Evolutionary conservation across 1,140 invertebrate genomes (phyloP), one percentile per base, ranked within the genome.

Genomic region (Helicorthomorpha holstii): DNA sequence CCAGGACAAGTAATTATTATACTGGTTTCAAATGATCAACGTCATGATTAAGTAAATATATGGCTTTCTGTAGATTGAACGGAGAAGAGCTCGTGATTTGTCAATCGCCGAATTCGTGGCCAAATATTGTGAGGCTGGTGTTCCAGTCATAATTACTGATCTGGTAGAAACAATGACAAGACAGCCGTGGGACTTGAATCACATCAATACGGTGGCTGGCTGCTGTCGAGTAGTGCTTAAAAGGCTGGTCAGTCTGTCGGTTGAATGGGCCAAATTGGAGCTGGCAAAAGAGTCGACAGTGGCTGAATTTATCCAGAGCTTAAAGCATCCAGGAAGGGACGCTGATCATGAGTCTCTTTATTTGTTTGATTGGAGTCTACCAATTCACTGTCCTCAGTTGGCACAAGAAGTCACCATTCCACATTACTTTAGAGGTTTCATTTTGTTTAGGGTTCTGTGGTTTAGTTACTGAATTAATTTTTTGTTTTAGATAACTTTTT

Each of bases 291-390:
- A 34, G 16, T 7, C 29, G 16, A 34, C 29, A 34, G 16, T 34
- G 7, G 29, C 29, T 7, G 29, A 34, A 34, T 34, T 34, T 16
- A 34, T 34, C 7, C 29, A 34, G 29, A 7, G 29, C 16, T 7
- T 34, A 7, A 44, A 43, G 29, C 19, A 47, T 14, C 38, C 29
- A 47, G 42, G 2, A 38, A 14, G 53, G 27, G 26, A 38, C 0
- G n/a, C 26, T 23, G 23, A 47, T 21, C 44, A 25, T 27, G 29
- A 3, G 43, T 56, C 29, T 16, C 49, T 55, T n/a, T 64, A 63
- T 51, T 48, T 66, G 29, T 66, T 66, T 63, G 64, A 66, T 48
- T 66, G 64, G 64, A 63, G 61, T 52, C 44, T 66, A 43, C 64
- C 64, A 0, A 42, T 63, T 29, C 57, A 64, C 49, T 63, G 61